phyloP scores from a whole-genome alignment of 2,113 vertebrate species.

The Clinocottus analis region DNA sequence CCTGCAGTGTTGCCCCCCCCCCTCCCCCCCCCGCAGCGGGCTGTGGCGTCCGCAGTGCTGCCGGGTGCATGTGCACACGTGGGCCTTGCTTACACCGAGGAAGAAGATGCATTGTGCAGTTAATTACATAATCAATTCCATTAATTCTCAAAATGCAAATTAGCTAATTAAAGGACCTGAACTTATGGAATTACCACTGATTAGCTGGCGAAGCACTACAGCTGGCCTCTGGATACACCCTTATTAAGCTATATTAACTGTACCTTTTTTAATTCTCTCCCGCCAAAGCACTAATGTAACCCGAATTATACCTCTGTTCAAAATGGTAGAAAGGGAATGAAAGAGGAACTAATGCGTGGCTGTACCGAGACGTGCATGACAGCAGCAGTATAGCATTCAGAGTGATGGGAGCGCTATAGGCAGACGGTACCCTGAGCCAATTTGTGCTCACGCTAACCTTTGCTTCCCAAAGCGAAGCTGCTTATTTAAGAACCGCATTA shows the following conservation, averaged over 20 bases:
- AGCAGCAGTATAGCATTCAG: constrained; percentile 12
- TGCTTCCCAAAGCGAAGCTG: constrained; percentile 16
- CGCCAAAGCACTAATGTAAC: constrained; percentile 36
- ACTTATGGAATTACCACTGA: constrained; percentile 83
- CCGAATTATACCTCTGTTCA: constrained; percentile 47
- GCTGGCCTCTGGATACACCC: constrained; percentile 66
- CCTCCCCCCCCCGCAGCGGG: not conserved
- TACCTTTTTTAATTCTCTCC: constrained; percentile 42
- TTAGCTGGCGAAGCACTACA: constrained; percentile 80
- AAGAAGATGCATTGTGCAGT: constrained; percentile 76
- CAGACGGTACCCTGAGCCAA: constrained; percentile 25
- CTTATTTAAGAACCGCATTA: constrained; percentile 50
- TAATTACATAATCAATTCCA: constrained; percentile 86
- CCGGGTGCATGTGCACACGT: not conserved
- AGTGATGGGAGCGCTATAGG: constrained; percentile 5
- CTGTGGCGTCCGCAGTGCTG: not conserved
- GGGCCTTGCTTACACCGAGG: constrained; percentile 35
- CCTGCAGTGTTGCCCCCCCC: constrained; percentile 45
- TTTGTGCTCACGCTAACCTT: constrained; percentile 37
- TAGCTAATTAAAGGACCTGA: constrained; percentile 82
- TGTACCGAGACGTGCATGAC: not conserved
- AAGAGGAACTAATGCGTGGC: not conserved
- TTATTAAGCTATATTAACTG: constrained; percentile 76
- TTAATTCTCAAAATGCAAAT: constrained; percentile 85
- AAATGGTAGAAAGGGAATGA: constrained; percentile 27